A percentile compares a stretch with the other conserved stretches of the same genome.
Evolutionary conservation across 2,797 vertebrate species (phyloP).

Genomic region (Leuciscus waleckii): DNA sequence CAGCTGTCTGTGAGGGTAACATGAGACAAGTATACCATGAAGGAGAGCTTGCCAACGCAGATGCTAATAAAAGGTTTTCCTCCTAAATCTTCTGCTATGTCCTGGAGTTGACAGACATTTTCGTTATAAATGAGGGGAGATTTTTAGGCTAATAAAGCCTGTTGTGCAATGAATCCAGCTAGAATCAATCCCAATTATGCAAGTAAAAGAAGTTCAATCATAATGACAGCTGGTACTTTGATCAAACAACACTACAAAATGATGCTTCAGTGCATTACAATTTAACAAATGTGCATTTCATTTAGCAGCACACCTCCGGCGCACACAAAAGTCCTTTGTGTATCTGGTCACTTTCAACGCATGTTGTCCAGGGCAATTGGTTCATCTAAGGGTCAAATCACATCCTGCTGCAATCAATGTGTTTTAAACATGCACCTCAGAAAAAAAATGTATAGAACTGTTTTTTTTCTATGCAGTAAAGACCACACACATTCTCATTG

Average conservation of each 20-base stretch:
- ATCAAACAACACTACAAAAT: constrained; percentile 21
- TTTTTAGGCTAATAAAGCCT: constrained; percentile 9
- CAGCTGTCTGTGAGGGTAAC: constrained; percentile 20
- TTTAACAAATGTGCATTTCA: neutral
- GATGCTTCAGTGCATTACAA: neutral
- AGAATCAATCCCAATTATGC: neutral
- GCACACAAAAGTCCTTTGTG: neutral
- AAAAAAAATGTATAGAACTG: constrained; percentile 2
- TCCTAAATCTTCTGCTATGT: neutral
- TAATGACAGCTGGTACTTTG: neutral
- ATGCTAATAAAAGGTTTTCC: constrained; percentile 18
- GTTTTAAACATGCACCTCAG: constrained; percentile 3
- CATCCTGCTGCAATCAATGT: constrained; percentile 22
- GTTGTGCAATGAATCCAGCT: constrained; percentile 22
- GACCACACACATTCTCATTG: constrained; percentile 55
- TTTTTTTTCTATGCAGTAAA: constrained; percentile 18
- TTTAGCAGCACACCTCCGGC: constrained; percentile 8
- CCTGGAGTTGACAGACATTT: neutral
- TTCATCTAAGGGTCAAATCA: constrained; percentile 37
- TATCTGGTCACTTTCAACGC: constrained; percentile 32
- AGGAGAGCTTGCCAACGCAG: constrained; percentile 5
- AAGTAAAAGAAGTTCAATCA: neutral
- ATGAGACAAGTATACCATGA: constrained; percentile 12
- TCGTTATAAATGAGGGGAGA: neutral
- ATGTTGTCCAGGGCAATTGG: constrained; percentile 16